Percentiles rank a stretch among this genome's conserved stretches.
Evolutionary conservation across 2,888 invertebrate genomes (phyloP).

Genomic region (Eristalis intricaria): DNA sequence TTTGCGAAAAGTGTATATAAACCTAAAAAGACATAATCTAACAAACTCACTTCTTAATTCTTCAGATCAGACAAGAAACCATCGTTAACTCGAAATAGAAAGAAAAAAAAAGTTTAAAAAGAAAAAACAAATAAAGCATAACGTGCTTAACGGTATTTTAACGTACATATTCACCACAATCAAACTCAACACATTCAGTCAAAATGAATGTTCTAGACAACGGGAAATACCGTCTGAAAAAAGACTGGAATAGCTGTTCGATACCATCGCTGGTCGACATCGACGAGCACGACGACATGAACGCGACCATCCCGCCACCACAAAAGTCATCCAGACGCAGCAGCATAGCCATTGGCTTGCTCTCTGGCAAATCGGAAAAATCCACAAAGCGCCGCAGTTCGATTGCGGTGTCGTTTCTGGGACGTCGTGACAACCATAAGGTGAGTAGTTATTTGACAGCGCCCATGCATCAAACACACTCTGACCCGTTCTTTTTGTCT

Average conservation of each 20-base stretch:
- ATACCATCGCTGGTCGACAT: slow-evolving; percentile 81
- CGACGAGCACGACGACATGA: slow-evolving; percentile 77
- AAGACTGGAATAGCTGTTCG: slow-evolving; percentile 81
- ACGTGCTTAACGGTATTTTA: slow-evolving; percentile 28
- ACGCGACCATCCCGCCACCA: slow-evolving; percentile 74
- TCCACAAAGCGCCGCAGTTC: slow-evolving; percentile 80
- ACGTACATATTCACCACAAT: not conserved
- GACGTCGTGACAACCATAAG: slow-evolving; percentile 79
- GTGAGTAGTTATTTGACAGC: slow-evolving; percentile 74
- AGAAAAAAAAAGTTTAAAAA: not conserved
- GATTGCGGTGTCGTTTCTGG: slow-evolving; percentile 80
- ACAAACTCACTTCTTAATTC: slow-evolving; percentile 1
- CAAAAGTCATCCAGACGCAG: slow-evolving; percentile 80
- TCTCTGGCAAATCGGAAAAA: slow-evolving; percentile 78
- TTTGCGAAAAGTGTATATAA: slow-evolving; percentile 28
- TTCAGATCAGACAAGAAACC: slow-evolving; percentile 48
- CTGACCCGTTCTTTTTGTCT: slow-evolving; percentile 15
- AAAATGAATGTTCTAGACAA: slow-evolving; percentile 80
- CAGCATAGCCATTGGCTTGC: slow-evolving; percentile 79
- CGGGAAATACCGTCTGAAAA: slow-evolving; percentile 80
- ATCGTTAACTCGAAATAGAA: slow-evolving; percentile 10
- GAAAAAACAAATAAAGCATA: not conserved
- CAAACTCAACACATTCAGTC: slow-evolving; percentile 26
- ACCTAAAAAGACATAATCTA: not conserved
- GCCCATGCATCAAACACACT: not conserved